Base-by-base conservation (phyloP, 2,797 vertebrate genomes). In the Melanitta fusca region DNA sequence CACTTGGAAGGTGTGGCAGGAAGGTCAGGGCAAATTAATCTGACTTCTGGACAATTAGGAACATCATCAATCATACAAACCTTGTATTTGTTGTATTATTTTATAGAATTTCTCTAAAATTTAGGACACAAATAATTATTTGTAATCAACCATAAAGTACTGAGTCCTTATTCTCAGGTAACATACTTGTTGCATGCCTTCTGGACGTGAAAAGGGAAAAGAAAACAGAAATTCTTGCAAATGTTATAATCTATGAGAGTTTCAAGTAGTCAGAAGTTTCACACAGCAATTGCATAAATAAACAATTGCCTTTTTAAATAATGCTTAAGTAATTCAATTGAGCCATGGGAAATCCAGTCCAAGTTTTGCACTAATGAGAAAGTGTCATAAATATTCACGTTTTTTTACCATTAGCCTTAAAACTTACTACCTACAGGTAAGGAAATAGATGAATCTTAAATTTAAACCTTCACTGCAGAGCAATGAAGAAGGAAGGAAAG, bases 341-440 rank as follows among this genome's bases (percentile, higher is more conserved):
- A 95, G 88, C 80, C 60, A 79, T 80, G 69, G 88, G 94, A 96
- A 96, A 96, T 58, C 61, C 61, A 89, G 77, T 72, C n/a, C 34
- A 82, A 92, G 43, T 58, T 91, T 80, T 80, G 68, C 72, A 30
- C 85, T 95, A 97, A 96, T 92, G 87, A 96, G 72, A 34, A 79
- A 66, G 17, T 70, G 27, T 91, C 91, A 96, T 96, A 97, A 97
- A 97, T 97, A 96, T 95, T 97, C 94, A 95, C 73, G 78, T 93
- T 94, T 91, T 95, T 80, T 81, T 94, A 91, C 75, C 70, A 64
- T 91, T 96, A 94, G 45, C 69, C 70, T 91, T 79, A 96, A 95
- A 94, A 93, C 89, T 94, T 95, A 66, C 79, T 95, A 86, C 64
- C 80, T 86, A 75, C 80, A 96, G 84, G 51, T 95, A 90, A 68